Evolutionary conservation across 1,140 invertebrate genomes (phyloP).

Genomic region (Neodiprion virginianus): DNA sequence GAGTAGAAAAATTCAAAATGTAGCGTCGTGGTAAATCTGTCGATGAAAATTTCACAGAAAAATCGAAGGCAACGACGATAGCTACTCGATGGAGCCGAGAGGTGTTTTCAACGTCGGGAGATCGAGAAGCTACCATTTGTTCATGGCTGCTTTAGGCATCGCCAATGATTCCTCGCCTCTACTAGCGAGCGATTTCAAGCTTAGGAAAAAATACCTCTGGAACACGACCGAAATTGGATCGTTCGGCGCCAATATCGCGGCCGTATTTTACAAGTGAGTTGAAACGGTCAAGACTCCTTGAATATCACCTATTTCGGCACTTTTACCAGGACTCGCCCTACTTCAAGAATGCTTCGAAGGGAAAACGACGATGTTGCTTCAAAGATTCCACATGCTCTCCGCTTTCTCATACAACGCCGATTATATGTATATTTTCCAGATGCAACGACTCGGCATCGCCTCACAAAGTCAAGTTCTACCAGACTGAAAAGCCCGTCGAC

Average conservation of each 20-base stretch:
- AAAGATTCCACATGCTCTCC: background rate
- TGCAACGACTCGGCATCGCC: slow-evolving; percentile 18
- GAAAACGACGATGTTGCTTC: too few relatives aligned
- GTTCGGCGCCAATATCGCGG: slow-evolving; percentile 59
- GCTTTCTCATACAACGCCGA: too few relatives aligned
- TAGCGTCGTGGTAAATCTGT: too few relatives aligned
- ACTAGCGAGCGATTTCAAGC: slow-evolving; percentile 47
- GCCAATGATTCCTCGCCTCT: slow-evolving; percentile 52
- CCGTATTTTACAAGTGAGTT: slow-evolving; percentile 52
- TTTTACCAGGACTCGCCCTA: background rate
- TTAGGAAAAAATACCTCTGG: slow-evolving; percentile 48
- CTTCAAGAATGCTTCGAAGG: background rate
- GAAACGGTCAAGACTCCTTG: background rate
- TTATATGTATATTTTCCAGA: slow-evolving; percentile 15
- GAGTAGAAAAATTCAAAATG: background rate
- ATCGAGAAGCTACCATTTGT: slow-evolving; percentile 33
- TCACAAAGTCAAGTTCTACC: slow-evolving; percentile 31
- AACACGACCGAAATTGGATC: slow-evolving; percentile 54
- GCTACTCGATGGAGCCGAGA: slow-evolving; percentile 24
- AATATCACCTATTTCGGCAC: background rate
- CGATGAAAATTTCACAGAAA: too few relatives aligned
- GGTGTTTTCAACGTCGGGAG: slow-evolving; percentile 60
- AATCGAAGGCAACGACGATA: too few relatives aligned
- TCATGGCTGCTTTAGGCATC: slow-evolving; percentile 55
- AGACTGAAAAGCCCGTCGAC: slow-evolving; percentile 26